Evolutionary conservation across 1,140 invertebrate species (phyloP).

Genomic region (Camponotus vicinus): DNA sequence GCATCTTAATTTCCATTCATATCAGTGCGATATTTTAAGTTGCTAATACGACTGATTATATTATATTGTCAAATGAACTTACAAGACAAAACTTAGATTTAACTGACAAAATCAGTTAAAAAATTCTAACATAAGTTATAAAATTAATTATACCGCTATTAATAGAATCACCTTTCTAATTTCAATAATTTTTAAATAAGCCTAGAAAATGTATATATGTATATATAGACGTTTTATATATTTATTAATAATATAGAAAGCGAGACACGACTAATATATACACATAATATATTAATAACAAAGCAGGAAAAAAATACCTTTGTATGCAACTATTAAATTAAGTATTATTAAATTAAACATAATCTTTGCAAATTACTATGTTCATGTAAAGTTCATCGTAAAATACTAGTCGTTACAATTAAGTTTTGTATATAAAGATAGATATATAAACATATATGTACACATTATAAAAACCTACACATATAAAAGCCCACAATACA

Average conservation of each 20-base stretch:
- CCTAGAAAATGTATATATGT: neutral
- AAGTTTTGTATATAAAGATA: neutral
- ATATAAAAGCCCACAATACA: neutral
- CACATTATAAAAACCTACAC: neutral
- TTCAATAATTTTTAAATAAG: neutral
- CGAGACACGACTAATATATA: neutral
- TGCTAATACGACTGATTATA: neutral
- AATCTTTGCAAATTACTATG: neutral
- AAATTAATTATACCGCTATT: neutral
- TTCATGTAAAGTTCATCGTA: neutral
- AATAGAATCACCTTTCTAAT: neutral
- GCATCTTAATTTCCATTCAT: neutral
- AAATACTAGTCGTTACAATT: constrained; percentile 20
- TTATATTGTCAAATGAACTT: neutral
- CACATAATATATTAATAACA: constrained; percentile 5
- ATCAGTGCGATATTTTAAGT: neutral
- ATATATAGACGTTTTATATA: neutral
- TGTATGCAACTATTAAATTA: neutral
- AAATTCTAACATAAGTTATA: neutral
- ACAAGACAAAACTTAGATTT: neutral
- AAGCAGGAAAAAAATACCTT: neutral
- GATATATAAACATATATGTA: neutral
- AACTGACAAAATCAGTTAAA: neutral
- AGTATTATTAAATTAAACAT: neutral
- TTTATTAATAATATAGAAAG: constrained; percentile 12